Evolutionary conservation across 2,888 invertebrate genomes (phyloP), one percentile per base, ranked within the genome.

Genomic region (Tryphoninae sp.): DNA sequence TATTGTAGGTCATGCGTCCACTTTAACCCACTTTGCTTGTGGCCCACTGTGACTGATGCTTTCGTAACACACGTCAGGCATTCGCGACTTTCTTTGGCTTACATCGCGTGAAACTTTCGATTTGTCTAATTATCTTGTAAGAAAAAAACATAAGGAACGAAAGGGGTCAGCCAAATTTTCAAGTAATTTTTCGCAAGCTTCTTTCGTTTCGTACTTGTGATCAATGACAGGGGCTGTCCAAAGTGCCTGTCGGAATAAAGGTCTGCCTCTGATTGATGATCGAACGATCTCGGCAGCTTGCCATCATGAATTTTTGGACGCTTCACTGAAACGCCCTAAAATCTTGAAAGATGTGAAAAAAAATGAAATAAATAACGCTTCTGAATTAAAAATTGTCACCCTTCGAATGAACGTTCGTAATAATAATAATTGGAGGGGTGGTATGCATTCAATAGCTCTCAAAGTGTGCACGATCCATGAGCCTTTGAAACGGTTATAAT

Each of bases 1-100:
- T 67, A 65, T 71, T 82, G 75, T 79, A 75, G 81, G 81, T 82
- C 81, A 79, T 62, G 75, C 79, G 65, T 75, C 79, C 79, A 79
- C 81, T 82, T 75, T 79, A 75, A 82, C 79, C 81, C 75, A 82
- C 79, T 82, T 82, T 40, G 49, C 22, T 19, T 72, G 22, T 71
- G 61, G 55, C 71, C 26, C 62, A 7, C 64, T 45, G 19, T 62
- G 62, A 65, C 51, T 55, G 23, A 53, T 64, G 40, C 23, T 33
- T 64, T 45, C 22, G 59, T 59, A 58, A 49, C 23, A 33, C 55
- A 72, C 62, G 64, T 65, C 33, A 23, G 16, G 42, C 40, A 23
- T 59, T 42, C 19, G 26, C 42, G 23, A 64, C 67, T 59, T 49
- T 65, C 49, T 16, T 55, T 19, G 7, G 13, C 22, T 67, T 9